Percentiles rank a stretch among this genome's conserved stretches.
These are phyloP conservation scores for Dendrolimus houi DNA, from an alignment of 2,888 invertebrate genomes.

Conservation along the genomic window DNA sequence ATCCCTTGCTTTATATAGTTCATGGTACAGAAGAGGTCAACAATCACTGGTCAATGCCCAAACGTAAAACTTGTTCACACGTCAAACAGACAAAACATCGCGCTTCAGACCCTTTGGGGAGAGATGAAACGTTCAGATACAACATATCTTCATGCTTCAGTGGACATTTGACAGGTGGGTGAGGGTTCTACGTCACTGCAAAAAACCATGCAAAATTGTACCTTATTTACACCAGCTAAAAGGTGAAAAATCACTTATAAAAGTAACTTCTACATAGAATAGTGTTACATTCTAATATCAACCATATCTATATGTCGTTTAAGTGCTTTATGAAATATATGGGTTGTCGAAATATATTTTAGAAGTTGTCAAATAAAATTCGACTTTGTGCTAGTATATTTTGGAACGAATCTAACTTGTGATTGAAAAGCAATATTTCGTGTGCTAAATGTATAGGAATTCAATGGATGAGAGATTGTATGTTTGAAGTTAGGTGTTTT, in stretches of 20 bases:
- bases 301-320: too few relatives aligned
- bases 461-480: conserved; percentile 20
- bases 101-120: conserved; percentile 1
- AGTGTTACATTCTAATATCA: too few relatives aligned
- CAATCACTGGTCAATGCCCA: not conserved
- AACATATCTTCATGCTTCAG: conserved; percentile 41
- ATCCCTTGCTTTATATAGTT: too few relatives aligned
- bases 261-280: too few relatives aligned
- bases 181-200: conserved; percentile 14
- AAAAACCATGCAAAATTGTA: conserved; percentile 6
- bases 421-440: not conserved
- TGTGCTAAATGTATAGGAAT: conserved; percentile 6
- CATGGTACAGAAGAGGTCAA: too few relatives aligned
- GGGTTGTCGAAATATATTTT: not conserved
- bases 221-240: conserved; percentile 2
- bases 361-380: not conserved
- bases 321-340: too few relatives aligned
- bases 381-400: not conserved
- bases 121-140: conserved; percentile 25
- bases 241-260: too few relatives aligned
- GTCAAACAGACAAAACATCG: not conserved
- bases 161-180: conserved; percentile 40
- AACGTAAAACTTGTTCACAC: not conserved
- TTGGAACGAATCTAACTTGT: not conserved
- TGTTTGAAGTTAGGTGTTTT: conserved; percentile 28